A percentile compares a stretch with the other conserved stretches of the same genome.
phyloP scores from a whole-genome alignment of 2,888 invertebrate genomes.

The Thelaira solivaga region DNA sequence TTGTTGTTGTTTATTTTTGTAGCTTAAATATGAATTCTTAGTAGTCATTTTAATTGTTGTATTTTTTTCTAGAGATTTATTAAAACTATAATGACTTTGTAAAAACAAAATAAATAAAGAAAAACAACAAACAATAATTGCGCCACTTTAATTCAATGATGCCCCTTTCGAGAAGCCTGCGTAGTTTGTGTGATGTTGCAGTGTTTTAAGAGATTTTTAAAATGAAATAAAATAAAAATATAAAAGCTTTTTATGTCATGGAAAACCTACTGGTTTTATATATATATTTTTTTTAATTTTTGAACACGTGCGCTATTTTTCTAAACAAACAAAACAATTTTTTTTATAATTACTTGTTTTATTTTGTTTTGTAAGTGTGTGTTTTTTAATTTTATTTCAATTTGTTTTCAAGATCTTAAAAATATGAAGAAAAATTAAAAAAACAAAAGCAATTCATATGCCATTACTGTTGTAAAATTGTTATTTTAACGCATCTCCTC shows the following conservation, averaged over 20 bases:
- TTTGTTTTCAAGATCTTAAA: constrained; percentile 31
- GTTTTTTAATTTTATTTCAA: constrained; percentile 10
- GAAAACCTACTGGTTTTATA: constrained; percentile 41
- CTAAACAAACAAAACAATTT: constrained; percentile 51
- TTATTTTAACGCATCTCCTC: constrained; percentile 50
- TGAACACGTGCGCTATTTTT: constrained; percentile 59
- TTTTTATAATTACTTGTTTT: constrained; percentile 39
- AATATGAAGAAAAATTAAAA: neutral
- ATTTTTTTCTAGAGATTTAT: constrained; percentile 7
- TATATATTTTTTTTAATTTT: neutral
- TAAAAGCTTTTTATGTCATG: constrained; percentile 48
- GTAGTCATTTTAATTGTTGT: constrained; percentile 20
- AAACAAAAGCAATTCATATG: neutral
- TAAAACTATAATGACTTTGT: constrained; percentile 31
- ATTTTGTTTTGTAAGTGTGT: neutral
- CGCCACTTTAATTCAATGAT: constrained; percentile 25
- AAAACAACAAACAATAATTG: constrained; percentile 35
- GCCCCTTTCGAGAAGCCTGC: constrained; percentile 2
- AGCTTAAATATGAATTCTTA: constrained; percentile 16
- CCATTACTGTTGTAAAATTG: constrained; percentile 35
- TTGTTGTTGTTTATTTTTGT: too few species aligned
- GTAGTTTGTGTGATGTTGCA: neutral
- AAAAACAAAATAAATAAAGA: neutral
- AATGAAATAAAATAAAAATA: neutral
- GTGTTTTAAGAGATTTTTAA: neutral